Percentiles rank a stretch among this genome's conserved stretches.
phyloP scores from a whole-genome alignment of 2,113 vertebrate species.

The Oncorhynchus tshawytscha region DNA sequence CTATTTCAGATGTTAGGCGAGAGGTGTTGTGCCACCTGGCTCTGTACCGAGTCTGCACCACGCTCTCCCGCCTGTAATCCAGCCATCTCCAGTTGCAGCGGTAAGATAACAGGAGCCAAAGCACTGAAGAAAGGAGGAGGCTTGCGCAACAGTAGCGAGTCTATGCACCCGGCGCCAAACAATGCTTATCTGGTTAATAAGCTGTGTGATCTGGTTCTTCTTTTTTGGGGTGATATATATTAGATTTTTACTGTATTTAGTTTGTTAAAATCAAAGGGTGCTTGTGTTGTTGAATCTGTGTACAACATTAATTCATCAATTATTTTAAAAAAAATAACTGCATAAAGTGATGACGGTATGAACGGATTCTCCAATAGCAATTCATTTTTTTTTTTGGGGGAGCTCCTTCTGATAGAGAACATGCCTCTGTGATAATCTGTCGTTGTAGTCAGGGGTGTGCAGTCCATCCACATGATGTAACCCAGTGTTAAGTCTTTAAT shows the following conservation, averaged over 20 bases:
- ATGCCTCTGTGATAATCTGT: slow-evolving; percentile 17
- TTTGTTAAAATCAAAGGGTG: background rate
- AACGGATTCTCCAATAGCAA: background rate
- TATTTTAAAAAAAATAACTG: background rate
- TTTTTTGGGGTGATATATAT: background rate
- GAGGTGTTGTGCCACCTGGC: slow-evolving; percentile 48
- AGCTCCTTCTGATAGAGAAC: slow-evolving; percentile 19
- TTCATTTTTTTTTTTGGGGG: background rate
- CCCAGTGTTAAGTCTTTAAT: slow-evolving; percentile 78
- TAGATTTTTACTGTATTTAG: background rate
- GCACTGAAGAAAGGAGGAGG: slow-evolving; percentile 16
- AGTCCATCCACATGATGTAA: slow-evolving; percentile 64
- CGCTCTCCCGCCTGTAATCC: slow-evolving; percentile 38
- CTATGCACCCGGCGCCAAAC: slow-evolving; percentile 8
- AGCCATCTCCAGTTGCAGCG: slow-evolving; percentile 51
- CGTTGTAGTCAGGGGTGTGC: slow-evolving; percentile 30
- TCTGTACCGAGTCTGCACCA: slow-evolving; percentile 37
- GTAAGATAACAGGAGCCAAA: slow-evolving; percentile 39
- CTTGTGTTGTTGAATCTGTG: background rate
- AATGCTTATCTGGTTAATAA: slow-evolving; percentile 46
- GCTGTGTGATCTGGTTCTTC: slow-evolving; percentile 1
- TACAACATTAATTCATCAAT: background rate
- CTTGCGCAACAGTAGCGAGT: slow-evolving; percentile 31
- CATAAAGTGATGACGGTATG: background rate
- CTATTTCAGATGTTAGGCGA: slow-evolving; percentile 40